Percentiles rank a stretch among this genome's conserved stretches.
phyloP scores from a whole-genome alignment of 2,113 vertebrate genomes.

The Pseudonaja textilis region DNA sequence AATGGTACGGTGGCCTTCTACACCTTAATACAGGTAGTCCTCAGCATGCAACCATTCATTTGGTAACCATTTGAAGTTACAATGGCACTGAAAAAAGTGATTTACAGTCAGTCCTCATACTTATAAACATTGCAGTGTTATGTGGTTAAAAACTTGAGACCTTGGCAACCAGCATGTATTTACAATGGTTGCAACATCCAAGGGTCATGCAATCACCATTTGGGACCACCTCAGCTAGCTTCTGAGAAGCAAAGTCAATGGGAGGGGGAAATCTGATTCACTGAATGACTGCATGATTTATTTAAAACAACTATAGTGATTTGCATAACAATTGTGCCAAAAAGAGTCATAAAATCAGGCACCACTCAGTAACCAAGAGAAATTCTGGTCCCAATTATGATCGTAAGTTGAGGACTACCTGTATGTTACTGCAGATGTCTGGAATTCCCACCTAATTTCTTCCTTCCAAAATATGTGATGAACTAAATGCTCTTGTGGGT shows the following conservation, averaged over 20 bases:
- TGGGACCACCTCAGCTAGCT: neutral
- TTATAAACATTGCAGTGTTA: neutral
- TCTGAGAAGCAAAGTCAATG: neutral
- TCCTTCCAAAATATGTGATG: neutral
- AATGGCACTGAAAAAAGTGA: neutral
- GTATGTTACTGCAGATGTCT: neutral
- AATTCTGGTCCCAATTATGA: neutral
- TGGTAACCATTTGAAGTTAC: neutral
- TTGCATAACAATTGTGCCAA: neutral
- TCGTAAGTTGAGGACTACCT: neutral
- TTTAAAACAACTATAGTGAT: neutral
- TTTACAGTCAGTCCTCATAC: neutral
- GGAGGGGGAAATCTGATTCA: neutral
- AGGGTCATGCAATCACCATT: neutral
- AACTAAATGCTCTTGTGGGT: neutral
- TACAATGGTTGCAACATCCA: neutral
- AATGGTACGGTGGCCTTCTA: neutral
- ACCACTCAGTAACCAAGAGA: neutral
- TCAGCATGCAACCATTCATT: neutral
- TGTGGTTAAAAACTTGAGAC: neutral
- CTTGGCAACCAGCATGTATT: neutral
- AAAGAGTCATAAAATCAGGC: neutral
- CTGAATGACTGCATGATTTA: neutral
- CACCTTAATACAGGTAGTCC: neutral
- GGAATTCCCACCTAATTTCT: neutral